Percentiles rank a stretch among this genome's conserved stretches.
Evolutionary conservation across 2,888 invertebrate genomes (phyloP).

Genomic region (Limnephilus auricula): DNA sequence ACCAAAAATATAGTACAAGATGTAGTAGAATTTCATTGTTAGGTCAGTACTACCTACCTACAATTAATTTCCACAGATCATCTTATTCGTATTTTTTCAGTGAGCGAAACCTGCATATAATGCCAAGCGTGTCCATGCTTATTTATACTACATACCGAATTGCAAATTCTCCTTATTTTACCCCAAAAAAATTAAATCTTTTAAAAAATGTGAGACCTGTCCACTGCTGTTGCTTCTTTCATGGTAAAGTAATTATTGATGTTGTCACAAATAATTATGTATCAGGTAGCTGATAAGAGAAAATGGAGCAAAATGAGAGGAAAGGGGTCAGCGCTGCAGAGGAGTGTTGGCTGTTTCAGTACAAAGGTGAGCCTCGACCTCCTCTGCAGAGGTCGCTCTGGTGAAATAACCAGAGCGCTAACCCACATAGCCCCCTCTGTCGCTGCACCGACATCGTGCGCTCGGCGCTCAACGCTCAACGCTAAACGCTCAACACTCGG

Average conservation of each 20-base stretch:
- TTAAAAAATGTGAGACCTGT: background rate
- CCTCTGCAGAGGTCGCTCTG: slow-evolving; percentile 37
- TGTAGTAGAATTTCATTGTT: background rate
- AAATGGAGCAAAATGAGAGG: background rate
- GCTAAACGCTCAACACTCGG: background rate
- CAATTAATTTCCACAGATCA: background rate
- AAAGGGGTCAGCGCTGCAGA: slow-evolving; percentile 23
- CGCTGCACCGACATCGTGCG: background rate
- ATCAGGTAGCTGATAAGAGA: background rate
- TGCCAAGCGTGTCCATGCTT: background rate
- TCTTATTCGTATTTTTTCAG: background rate
- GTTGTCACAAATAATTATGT: background rate
- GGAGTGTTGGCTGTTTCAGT: slow-evolving; percentile 7
- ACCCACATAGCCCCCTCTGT: slow-evolving; percentile 37
- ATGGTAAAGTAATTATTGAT: background rate
- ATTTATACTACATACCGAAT: too few relatives aligned
- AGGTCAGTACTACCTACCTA: background rate
- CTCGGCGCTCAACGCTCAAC: background rate
- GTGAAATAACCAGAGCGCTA: slow-evolving; percentile 34
- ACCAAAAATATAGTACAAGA: too few relatives aligned
- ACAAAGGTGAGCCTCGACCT: slow-evolving; percentile 33
- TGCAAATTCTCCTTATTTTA: background rate
- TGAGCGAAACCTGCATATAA: background rate
- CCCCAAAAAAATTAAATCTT: background rate
- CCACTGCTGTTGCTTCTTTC: background rate